phyloP scores from a whole-genome alignment of 1,140 invertebrate genomes.

The Neotoxoptera formosana region DNA sequence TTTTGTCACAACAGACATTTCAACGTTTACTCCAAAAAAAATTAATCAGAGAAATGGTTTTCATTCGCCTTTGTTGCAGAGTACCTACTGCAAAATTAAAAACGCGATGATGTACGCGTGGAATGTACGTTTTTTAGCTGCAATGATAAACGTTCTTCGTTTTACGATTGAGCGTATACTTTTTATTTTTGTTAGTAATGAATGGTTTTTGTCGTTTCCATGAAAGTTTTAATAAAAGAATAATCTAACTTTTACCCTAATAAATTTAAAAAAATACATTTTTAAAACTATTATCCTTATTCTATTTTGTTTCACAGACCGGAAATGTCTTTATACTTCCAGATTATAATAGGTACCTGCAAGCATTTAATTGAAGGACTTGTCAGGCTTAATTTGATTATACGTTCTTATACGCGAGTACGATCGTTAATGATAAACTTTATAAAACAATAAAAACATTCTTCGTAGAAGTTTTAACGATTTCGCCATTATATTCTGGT shows the following conservation, averaged over 20 bases:
- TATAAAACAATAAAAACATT: constrained; percentile 18
- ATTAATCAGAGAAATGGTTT: background rate
- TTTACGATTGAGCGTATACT: background rate
- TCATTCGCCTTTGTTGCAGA: background rate
- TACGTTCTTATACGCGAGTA: background rate
- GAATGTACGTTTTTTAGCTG: background rate
- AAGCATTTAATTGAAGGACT: background rate
- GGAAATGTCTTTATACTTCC: background rate
- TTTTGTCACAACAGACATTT: background rate
- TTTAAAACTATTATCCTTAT: background rate
- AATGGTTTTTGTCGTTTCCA: background rate
- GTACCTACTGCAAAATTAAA: background rate
- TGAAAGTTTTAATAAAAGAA: background rate
- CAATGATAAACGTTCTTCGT: background rate
- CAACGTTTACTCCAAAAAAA: background rate
- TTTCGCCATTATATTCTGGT: background rate
- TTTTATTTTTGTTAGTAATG: background rate
- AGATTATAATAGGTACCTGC: background rate
- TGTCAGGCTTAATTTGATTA: background rate
- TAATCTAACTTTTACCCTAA: background rate
- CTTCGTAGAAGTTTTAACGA: background rate
- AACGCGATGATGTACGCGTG: background rate
- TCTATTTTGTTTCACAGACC: background rate
- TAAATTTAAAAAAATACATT: background rate
- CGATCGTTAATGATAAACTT: background rate